These are phyloP conservation scores for Argopecten irradians DNA, from an alignment of 1,140 invertebrate species.

Conservation along the genomic window DNA sequence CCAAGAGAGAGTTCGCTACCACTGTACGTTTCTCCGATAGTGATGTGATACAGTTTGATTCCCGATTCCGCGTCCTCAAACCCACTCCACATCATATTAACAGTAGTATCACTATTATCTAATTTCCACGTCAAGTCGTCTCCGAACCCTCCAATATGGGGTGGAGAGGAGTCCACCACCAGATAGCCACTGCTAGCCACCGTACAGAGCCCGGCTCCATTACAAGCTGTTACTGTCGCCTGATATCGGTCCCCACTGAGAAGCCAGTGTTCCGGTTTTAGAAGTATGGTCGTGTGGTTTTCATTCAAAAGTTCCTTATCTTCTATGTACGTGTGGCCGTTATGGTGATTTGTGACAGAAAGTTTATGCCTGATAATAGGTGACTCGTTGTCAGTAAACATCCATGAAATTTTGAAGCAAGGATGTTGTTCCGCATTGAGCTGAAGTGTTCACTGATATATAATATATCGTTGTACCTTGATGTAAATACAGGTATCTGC, in stretches of 20 bases:
- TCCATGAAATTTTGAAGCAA: conserved; percentile 48
- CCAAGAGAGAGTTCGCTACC: conserved; percentile 44
- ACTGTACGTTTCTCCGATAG: conserved; percentile 38
- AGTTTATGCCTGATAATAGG: conserved; percentile 48
- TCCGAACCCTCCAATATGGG: conserved; percentile 49
- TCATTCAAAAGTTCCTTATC: conserved; percentile 2
- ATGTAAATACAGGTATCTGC: background rate
- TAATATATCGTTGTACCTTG: background rate
- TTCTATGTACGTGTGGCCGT: conserved; percentile 27
- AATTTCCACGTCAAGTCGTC: conserved; percentile 38
- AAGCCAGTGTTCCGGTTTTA: conserved; percentile 26
- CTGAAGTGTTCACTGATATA: background rate
- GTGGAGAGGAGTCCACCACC: conserved; percentile 51
- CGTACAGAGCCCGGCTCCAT: conserved; percentile 55
- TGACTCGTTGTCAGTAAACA: conserved; percentile 53
- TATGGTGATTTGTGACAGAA: conserved; percentile 35
- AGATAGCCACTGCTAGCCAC: conserved; percentile 28
- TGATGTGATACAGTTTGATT: conserved; percentile 35
- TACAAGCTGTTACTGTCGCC: conserved; percentile 50
- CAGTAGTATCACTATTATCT: background rate
- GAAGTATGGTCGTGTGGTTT: background rate
- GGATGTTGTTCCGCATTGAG: conserved; percentile 32
- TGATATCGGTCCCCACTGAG: conserved; percentile 48
- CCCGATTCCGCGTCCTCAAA: conserved; percentile 50
- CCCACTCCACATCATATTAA: conserved; percentile 44